Evolutionary conservation across 2,888 invertebrate species (phyloP).

Genomic region (Drosophila cognata): DNA sequence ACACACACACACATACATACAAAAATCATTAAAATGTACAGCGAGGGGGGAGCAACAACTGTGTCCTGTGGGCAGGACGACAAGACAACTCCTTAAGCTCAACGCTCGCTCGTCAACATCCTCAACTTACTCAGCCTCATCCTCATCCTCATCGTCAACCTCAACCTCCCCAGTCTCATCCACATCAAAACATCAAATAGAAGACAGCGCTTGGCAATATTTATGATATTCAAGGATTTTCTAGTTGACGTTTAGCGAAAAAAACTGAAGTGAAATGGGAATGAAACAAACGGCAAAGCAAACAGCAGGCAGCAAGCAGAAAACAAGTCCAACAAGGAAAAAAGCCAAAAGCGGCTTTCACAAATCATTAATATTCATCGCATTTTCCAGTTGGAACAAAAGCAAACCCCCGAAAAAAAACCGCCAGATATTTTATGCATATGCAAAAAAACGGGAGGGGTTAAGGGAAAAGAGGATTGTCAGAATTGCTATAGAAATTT

Average conservation of each 20-base stretch:
- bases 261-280: slow-evolving; percentile 12
- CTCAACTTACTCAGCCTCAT: slow-evolving; percentile 1
- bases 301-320: slow-evolving; percentile 29
- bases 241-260: slow-evolving; percentile 67
- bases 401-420: slow-evolving; percentile 10
- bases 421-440: slow-evolving; percentile 14
- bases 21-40: slow-evolving; percentile 70
- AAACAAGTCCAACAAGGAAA: slow-evolving; percentile 16
- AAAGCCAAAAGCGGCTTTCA: slow-evolving; percentile 47
- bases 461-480: slow-evolving; percentile 5
- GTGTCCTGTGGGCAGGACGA: slow-evolving; percentile 49
- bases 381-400: slow-evolving; percentile 42
- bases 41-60: slow-evolving; percentile 25
- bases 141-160: neutral
- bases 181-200: slow-evolving; percentile 66
- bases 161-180: slow-evolving; percentile 8
- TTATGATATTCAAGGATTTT: slow-evolving; percentile 81
- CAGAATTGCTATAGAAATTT: neutral
- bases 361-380: slow-evolving; percentile 83
- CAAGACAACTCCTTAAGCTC: slow-evolving; percentile 55
- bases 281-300: slow-evolving; percentile 39
- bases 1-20: neutral
- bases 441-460: slow-evolving; percentile 20
- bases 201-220: slow-evolving; percentile 63
- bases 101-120: slow-evolving; percentile 16